Evolutionary conservation across 1,140 invertebrate species (phyloP).

Genomic region (Venturia canescens): DNA sequence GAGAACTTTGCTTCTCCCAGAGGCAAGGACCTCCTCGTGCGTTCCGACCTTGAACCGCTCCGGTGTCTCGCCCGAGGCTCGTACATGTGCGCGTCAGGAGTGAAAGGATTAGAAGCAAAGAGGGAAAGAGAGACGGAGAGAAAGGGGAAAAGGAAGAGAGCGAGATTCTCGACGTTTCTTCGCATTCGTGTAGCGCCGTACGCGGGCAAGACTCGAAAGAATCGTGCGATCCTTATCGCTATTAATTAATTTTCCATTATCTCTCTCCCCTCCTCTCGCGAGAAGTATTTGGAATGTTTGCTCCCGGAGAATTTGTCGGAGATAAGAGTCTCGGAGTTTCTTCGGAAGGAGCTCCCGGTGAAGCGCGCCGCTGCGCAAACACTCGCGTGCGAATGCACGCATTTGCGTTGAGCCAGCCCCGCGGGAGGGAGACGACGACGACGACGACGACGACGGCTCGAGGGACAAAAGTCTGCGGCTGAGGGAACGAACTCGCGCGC

Average conservation of each 20-base stretch:
- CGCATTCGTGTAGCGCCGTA: constrained; percentile 1
- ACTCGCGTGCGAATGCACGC: background rate
- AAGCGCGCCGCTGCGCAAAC: background rate
- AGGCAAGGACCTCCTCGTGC: constrained; percentile 15
- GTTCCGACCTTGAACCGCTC: constrained; percentile 11
- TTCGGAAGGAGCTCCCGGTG: background rate
- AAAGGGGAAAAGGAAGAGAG: background rate
- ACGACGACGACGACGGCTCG: too few species aligned
- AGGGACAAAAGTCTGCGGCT: background rate
- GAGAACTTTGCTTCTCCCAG: constrained; percentile 15
- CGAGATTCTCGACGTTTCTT: background rate
- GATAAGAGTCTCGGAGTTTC: background rate
- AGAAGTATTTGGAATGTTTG: background rate
- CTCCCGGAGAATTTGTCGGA: constrained; percentile 4
- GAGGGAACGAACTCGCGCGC: background rate
- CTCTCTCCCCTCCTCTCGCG: background rate
- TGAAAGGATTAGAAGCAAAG: constrained; percentile 5
- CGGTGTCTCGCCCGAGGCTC: constrained; percentile 15
- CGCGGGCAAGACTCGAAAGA: background rate
- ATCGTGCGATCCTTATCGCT: background rate
- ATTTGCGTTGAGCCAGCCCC: too few species aligned
- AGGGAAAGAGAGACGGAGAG: background rate
- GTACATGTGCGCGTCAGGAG: constrained; percentile 5
- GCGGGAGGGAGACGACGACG: too few species aligned
- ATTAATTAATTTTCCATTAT: constrained; percentile 23